Conservation (phyloP, 2,888 invertebrate genomes). For the Yponomeuta plumbellus region DNA sequence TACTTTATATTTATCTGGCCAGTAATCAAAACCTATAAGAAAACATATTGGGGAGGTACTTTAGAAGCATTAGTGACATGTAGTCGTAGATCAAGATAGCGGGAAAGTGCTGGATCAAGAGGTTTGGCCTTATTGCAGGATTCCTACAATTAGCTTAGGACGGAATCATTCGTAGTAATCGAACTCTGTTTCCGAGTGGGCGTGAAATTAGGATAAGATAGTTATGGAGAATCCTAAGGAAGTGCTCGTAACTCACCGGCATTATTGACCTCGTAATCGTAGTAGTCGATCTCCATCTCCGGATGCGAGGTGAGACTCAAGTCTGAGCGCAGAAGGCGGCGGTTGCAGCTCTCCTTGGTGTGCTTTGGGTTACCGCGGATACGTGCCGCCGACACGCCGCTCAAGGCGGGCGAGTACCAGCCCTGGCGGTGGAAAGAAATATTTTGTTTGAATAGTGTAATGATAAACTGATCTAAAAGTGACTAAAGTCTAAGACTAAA, state of each 20-base stretch:
- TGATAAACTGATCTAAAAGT: too few species aligned
- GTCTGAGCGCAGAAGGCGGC: conserved; percentile 82
- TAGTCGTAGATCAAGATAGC: too few species aligned
- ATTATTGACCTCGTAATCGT: conserved; percentile 92
- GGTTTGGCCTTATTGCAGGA: too few species aligned
- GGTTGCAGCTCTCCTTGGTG: conserved; percentile 86
- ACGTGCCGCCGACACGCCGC: conserved; percentile 80
- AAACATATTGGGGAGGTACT: too few species aligned
- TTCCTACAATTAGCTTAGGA: too few species aligned
- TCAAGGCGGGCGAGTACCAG: conserved; percentile 83
- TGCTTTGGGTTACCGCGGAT: conserved; percentile 84
- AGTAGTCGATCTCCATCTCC: conserved; percentile 90
- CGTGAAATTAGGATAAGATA: not conserved
- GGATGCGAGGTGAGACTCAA: conserved; percentile 86
- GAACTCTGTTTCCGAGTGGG: too few species aligned
- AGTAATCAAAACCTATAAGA: too few species aligned
- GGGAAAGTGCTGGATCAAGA: too few species aligned
- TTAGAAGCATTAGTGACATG: too few species aligned
- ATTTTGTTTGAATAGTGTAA: conserved; percentile 3
- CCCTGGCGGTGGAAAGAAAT: conserved; percentile 66
- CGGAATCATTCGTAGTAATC: too few species aligned
- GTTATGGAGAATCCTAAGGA: not conserved
- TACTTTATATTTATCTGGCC: too few species aligned
- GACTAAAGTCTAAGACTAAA: too few species aligned
- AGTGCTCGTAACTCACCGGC: conserved; percentile 47